Evolutionary conservation across 2,888 invertebrate species (phyloP).

Genomic region (Leptinotarsa peninsularis): DNA sequence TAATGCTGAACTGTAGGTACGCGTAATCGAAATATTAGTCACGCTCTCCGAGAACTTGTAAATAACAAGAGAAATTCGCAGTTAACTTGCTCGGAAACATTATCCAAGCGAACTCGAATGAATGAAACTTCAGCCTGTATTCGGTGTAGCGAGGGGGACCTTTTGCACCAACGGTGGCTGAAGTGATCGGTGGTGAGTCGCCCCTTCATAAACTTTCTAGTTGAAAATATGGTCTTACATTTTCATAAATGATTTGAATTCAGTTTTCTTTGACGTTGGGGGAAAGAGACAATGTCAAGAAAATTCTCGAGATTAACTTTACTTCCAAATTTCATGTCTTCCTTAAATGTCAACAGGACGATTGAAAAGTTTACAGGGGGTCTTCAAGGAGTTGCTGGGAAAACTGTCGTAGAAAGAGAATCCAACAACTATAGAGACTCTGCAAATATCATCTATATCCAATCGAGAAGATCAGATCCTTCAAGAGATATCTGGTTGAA

Average conservation of each 20-base stretch:
- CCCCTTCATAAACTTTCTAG: not conserved
- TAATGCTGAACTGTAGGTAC: slow-evolving; percentile 31
- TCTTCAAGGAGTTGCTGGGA: too few relatives aligned
- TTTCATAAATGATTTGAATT: not conserved
- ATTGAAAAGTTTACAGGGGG: too few relatives aligned
- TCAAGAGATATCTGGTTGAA: too few relatives aligned
- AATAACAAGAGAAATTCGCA: slow-evolving; percentile 40
- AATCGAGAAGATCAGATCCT: too few relatives aligned
- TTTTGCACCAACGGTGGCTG: slow-evolving; percentile 5
- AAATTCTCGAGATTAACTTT: too few relatives aligned
- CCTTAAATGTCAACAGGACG: too few relatives aligned
- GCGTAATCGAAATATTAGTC: slow-evolving; percentile 41
- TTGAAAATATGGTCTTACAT: not conserved
- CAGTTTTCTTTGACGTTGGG: not conserved
- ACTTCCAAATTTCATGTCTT: too few relatives aligned
- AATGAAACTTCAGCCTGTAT: slow-evolving; percentile 35
- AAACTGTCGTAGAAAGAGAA: too few relatives aligned
- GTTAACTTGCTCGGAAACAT: slow-evolving; percentile 41
- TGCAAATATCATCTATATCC: too few relatives aligned
- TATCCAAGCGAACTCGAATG: slow-evolving; percentile 40
- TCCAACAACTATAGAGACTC: too few relatives aligned
- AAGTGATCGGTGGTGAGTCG: not conserved
- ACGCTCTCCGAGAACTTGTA: slow-evolving; percentile 36
- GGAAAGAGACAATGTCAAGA: too few relatives aligned
- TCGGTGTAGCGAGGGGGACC: slow-evolving; percentile 3